These are phyloP conservation scores for Lasioglossum pauxillum DNA, from an alignment of 2,888 invertebrate species.

Conservation along the genomic window DNA sequence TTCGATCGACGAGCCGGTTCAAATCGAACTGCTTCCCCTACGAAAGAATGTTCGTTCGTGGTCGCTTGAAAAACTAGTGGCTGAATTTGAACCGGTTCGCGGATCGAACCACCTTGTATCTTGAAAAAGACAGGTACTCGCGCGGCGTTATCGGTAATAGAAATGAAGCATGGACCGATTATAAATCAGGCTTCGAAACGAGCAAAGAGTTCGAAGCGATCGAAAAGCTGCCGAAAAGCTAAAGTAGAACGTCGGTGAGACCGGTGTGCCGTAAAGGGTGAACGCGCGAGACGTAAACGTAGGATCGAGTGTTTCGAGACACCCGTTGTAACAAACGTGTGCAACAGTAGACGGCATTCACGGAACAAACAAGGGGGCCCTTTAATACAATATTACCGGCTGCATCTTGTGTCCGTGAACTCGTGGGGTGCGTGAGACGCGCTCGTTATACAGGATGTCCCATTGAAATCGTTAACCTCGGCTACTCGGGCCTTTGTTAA, in stretches of 20 bases:
- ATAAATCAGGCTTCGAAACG: neutral
- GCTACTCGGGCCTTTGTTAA: slow-evolving; percentile 56
- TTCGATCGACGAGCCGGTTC: too few species aligned
- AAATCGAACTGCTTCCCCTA: too few species aligned
- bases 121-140: neutral
- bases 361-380: slow-evolving; percentile 76
- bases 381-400: slow-evolving; percentile 79
- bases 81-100: neutral
- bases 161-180: neutral
- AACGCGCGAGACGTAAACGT: neutral
- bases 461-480: slow-evolving; percentile 70
- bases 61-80: neutral
- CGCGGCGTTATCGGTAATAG: neutral
- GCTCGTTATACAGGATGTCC: slow-evolving; percentile 73
- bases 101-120: neutral
- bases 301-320: slow-evolving; percentile 21
- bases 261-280: neutral
- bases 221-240: neutral
- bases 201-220: neutral
- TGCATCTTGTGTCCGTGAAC: slow-evolving; percentile 78
- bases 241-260: neutral
- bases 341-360: slow-evolving; percentile 78
- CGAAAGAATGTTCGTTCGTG: neutral
- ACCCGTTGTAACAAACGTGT: slow-evolving; percentile 68
- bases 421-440: slow-evolving; percentile 74